Evolutionary conservation across 30 jellyfish, hydroid and myxozoan genomes (phyloP), one percentile per base, ranked within the genome.

Genomic region (Sanderia malayensis): DNA sequence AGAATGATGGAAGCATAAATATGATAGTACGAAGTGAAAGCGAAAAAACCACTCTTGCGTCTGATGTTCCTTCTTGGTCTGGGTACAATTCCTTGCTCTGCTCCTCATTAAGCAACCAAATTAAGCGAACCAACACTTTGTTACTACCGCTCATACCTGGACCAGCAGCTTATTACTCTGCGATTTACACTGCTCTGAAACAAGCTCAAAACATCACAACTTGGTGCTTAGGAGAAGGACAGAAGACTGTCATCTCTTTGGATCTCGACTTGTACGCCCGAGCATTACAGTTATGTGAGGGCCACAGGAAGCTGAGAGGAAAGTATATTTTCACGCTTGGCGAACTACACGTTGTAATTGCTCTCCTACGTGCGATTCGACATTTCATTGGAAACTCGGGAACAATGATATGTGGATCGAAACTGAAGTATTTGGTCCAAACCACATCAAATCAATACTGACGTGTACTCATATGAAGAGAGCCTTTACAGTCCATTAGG

Each of bases 401-500:
- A 11, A 47, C 53, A 4, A 72, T 31, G 26, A 44, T 61, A 75
- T 75, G 15, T 57, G 74, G 85, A 15, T 44, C 0, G 58, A 73
- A 19, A 25, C 74, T 10, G 74, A 32, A 3, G 20, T 73, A 0
- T 73, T 7, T 57, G 74, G 85, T 13, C 20, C 75, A 19, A 76
- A 27, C 13, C 10, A 30, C 20, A 37, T 23, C 18, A 30, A 31
- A 17, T 76, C 53, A 34, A 73, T 73, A 0, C 18, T 73, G 23
- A 58, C 60, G 15, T 70, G 85, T 2, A 53, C 47, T 9, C 66
- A 73, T 29, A 29, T 49, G 9, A 27, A 33, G 27, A 18, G 75
- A 15, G 76, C 72, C 18, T 26, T 73, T 15, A 17, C 60, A 29
- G 85, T 76, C 8, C 76, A 73, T 29, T 21, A 26, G 23, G 31